Evolutionary conservation across 2,888 invertebrate species (phyloP).

Genomic region (Vanessa cardui): DNA sequence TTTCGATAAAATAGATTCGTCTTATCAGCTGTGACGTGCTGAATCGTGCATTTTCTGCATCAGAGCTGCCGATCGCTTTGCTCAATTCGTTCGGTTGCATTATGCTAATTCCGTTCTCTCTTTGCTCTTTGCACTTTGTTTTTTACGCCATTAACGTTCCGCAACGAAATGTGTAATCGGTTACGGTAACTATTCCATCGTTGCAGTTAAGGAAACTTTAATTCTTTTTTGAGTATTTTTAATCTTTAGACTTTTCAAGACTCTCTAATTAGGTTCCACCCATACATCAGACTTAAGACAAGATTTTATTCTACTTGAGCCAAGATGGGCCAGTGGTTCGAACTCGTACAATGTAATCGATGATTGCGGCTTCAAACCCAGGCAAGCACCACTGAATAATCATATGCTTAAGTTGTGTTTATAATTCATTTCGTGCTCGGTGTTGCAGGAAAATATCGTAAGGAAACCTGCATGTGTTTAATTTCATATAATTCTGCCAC

Average conservation of each 20-base stretch:
- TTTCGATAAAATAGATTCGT: not conserved
- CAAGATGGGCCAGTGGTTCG: no score
- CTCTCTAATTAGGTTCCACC: no score
- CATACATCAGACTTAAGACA: no score
- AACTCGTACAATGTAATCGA: no score
- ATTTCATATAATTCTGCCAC: no score
- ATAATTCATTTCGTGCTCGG: no score
- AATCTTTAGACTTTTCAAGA: not conserved
- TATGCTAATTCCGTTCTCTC: slow-evolving; percentile 29
- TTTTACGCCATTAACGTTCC: slow-evolving; percentile 21
- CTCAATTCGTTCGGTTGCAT: slow-evolving; percentile 30
- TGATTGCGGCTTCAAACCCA: no score
- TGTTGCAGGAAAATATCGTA: no score
- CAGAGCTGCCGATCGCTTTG: slow-evolving; percentile 33
- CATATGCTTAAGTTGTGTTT: no score
- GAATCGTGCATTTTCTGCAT: slow-evolving; percentile 6
- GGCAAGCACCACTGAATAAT: no score
- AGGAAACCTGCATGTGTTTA: no score
- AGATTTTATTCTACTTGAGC: no score
- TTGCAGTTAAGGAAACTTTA: not conserved
- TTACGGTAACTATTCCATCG: not conserved
- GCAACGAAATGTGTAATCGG: slow-evolving; percentile 9
- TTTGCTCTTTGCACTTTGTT: slow-evolving; percentile 21
- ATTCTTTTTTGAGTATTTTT: not conserved
- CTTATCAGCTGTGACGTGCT: slow-evolving; percentile 1